Conservation (phyloP, 2,797 vertebrate species). For the Podargus strigoides region DNA sequence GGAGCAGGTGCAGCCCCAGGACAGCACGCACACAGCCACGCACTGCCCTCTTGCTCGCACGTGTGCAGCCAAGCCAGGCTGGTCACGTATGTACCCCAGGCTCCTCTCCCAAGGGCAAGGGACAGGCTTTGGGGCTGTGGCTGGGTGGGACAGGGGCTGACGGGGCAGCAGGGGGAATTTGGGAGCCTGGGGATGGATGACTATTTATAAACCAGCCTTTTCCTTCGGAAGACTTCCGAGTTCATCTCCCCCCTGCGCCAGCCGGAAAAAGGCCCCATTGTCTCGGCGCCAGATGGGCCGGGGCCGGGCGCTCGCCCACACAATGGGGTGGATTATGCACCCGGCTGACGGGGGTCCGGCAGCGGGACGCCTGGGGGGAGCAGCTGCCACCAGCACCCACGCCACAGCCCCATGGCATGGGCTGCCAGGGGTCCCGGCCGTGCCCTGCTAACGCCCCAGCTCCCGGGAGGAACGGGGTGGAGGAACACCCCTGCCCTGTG, state of each 20-base stretch:
- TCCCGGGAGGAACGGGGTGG: accelerated
- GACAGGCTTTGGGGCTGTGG: background rate
- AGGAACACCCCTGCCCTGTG: accelerated
- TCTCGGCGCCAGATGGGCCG: background rate
- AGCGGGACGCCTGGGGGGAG: background rate
- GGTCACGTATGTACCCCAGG: accelerated
- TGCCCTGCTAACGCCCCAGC: background rate
- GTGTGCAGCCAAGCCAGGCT: accelerated
- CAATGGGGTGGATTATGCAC: background rate
- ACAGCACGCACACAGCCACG: background rate
- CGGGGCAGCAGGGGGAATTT: background rate
- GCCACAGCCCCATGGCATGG: accelerated
- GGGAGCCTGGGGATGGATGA: accelerated
- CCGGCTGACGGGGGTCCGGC: background rate
- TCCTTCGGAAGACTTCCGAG: background rate
- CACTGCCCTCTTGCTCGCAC: background rate
- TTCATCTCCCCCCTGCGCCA: background rate
- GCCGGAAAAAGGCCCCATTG: constrained; percentile 37
- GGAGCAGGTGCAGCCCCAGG: background rate
- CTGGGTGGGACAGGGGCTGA: background rate
- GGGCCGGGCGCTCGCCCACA: background rate
- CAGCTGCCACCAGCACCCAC: background rate
- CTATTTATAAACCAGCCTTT: background rate
- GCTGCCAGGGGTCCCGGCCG: background rate
- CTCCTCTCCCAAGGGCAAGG: background rate